Evolutionary conservation across 2,888 invertebrate species (phyloP), one percentile per base, ranked within the genome.

Genomic region (Lasioglossum malachurum): DNA sequence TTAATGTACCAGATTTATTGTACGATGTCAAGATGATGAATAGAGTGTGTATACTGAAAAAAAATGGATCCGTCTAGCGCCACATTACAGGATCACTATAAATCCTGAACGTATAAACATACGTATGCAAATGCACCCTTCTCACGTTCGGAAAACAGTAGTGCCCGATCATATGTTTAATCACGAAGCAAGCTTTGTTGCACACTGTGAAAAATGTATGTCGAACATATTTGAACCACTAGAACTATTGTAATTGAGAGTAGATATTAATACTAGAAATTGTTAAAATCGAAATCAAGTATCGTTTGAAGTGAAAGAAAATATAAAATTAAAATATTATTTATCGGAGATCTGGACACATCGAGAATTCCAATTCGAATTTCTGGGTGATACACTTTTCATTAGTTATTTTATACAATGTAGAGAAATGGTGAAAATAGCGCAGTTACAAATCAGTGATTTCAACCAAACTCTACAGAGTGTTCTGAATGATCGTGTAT

Each of bases 81-180:
- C 83, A 49, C 83, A 49, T 67, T 74, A 57, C 57, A 31, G 74
- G 57, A 69, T 84, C 78, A 31, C 83, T 83, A 71, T 83, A 78
- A 83, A 83, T 84, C 84, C 78, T 75, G 75, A 75, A 71, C 78
- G 84, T 75, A 75, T 60, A 64, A 84, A 78, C 75, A 78, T 78
- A 75, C 60, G 46, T 78, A 53, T 60, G 49, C 49, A 60, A 38
- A 78, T 35, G 49, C 27, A 75, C 44, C 44, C 53, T 41, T 23
- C 53, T 41, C 41, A 78, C 78, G 76, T 76, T 72, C 72, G 8
- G 57, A n/a, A 74, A 74, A 82, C 69, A 57, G n/a, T 10, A 53
- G 2, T 60, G 27, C 72, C 41, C 72, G 60, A 64, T 38, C 31
- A 75, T 64, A 76, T 75, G 64, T 82, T 82, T 76, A 76, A 64